Evolutionary conservation across 1,140 invertebrate species (phyloP).

Genomic region (Drosophila parabipectinata): DNA sequence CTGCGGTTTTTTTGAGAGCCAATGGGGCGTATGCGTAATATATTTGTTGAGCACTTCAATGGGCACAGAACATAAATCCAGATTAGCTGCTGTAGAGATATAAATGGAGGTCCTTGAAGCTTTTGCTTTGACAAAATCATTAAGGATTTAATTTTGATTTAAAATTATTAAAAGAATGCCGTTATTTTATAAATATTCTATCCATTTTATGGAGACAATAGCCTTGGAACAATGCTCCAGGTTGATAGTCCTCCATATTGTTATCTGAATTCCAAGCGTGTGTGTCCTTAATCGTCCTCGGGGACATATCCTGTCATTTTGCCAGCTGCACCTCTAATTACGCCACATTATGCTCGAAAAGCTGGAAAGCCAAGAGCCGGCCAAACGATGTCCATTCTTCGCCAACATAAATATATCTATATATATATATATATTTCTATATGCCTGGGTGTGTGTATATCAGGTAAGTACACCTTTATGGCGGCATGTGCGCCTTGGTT

Average conservation of each 20-base stretch:
- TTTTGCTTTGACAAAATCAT: too few species aligned
- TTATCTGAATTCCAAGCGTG: constrained; percentile 2
- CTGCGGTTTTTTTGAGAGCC: neutral
- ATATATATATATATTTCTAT: neutral
- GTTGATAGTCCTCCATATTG: constrained; percentile 11
- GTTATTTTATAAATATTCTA: neutral
- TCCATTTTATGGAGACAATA: neutral
- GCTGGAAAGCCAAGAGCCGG: neutral
- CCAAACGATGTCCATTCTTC: constrained; percentile 6
- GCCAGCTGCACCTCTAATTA: constrained; percentile 48
- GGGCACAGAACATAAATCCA: neutral
- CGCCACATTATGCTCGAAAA: constrained; percentile 24
- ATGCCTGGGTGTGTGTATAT: neutral
- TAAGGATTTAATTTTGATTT: too few species aligned
- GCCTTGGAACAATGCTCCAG: neutral
- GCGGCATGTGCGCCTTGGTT: constrained; percentile 5
- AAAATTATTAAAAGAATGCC: too few species aligned
- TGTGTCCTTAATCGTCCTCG: constrained; percentile 23
- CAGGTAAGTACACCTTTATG: constrained; percentile 15
- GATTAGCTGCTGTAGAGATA: neutral
- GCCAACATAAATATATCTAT: constrained; percentile 7
- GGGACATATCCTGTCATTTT: constrained; percentile 1
- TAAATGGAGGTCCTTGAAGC: too few species aligned
- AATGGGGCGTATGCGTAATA: neutral
- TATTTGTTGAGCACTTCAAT: neutral